Conservation (phyloP, 1,140 invertebrate species). For the Forficula auricularia region DNA sequence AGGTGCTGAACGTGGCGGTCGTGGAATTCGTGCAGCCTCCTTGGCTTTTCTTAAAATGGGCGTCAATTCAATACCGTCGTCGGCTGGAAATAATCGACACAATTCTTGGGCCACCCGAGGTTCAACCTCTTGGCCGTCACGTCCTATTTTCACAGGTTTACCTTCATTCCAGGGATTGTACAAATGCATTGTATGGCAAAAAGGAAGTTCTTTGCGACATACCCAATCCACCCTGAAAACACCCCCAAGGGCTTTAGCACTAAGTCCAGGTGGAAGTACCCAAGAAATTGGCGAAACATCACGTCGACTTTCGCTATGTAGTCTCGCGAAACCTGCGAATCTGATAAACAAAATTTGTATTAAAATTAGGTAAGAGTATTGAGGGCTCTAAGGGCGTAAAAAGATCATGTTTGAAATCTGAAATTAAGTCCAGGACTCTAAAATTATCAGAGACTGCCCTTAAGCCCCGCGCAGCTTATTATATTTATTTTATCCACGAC, state of each 20-base stretch:
- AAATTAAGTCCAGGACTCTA: no score
- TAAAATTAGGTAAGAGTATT: no score
- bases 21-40: conserved; percentile 41
- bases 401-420: no score
- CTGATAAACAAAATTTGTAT: conserved; percentile 5
- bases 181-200: conserved; percentile 78
- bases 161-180: conserved; percentile 98
- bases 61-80: conserved; percentile 81
- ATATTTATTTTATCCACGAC: no score
- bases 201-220: conserved; percentile 82
- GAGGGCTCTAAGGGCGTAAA: no score
- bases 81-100: conserved; percentile 83
- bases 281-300: conserved; percentile 80
- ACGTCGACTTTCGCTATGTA: conserved; percentile 70
- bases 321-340: conserved; percentile 77
- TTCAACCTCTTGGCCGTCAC: conserved; percentile 96
- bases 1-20: conserved; percentile 23
- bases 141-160: conserved; percentile 94
- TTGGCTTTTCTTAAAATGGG: conserved; percentile 77
- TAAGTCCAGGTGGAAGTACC: conserved; percentile 88
- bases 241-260: conserved; percentile 78
- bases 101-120: conserved; percentile 85
- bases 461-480: no score
- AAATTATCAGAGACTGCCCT: no score
- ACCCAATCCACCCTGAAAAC: conserved; percentile 96